These are phyloP conservation scores for Brienomyrus longianalis DNA, from an alignment of 2,113 vertebrate species.

Conservation along the genomic window DNA sequence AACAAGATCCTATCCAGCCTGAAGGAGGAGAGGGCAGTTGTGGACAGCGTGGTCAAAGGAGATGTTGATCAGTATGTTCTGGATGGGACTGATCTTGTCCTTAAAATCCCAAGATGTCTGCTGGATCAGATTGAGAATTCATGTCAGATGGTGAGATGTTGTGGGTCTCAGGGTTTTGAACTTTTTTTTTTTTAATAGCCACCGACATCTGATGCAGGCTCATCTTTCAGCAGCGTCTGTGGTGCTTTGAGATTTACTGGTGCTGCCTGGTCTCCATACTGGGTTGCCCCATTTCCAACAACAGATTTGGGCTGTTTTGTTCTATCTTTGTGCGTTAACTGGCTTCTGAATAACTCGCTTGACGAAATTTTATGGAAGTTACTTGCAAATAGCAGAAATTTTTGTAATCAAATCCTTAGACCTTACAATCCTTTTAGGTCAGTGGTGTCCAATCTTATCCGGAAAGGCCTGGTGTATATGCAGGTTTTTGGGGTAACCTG, in stretches of 20 bases:
- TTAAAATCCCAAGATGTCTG: constrained; percentile 63
- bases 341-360: not conserved
- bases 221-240: not conserved
- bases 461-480: no score
- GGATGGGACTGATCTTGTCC: constrained; percentile 57
- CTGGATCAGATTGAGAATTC: constrained; percentile 57
- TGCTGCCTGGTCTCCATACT: not conserved
- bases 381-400: not conserved
- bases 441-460: no score
- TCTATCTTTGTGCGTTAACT: not conserved
- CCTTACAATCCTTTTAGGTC: not conserved
- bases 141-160: constrained; percentile 54
- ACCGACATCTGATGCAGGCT: not conserved
- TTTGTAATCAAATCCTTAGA: not conserved
- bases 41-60: constrained; percentile 63
- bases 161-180: not conserved
- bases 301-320: not conserved
- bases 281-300: not conserved
- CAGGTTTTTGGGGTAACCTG: no score
- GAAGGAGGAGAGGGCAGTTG: constrained; percentile 60
- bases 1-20: constrained; percentile 52
- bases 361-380: not conserved
- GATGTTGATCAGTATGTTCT: constrained; percentile 53
- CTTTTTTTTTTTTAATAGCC: not conserved
- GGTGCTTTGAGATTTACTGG: not conserved